Base-by-base conservation (phyloP, 2,797 vertebrate species). In the Ptychadena robeensis region DNA sequence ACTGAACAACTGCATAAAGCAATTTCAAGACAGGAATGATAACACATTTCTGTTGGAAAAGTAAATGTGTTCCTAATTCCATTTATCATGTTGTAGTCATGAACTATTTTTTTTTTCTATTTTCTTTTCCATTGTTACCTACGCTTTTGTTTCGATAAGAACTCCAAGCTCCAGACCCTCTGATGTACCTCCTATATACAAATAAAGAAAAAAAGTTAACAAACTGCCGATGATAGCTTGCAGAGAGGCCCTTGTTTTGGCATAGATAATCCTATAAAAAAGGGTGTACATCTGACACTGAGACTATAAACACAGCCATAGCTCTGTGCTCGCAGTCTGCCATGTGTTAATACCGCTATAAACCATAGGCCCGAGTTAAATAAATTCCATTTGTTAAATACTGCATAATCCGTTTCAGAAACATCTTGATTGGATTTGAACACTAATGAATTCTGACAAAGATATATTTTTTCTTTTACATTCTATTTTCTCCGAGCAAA, bases 361-460 rank as follows among this genome's bases (percentile, higher is more conserved):
- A 80, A 80, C 48, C 59, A 2, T 9, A 63, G 71, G 18, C 31
- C 69, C 28, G 63, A 57, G 61, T 65, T 73, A 37, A 68, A 79
- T 35, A 73, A 66, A 79, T 79, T 79, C 69, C 40, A 30, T 63
- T 66, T 27, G 75, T 28, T 83, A 73, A 66, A 83, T 79, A 76
- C 53, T 73, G 32, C 70, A 67, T 83, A 83, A 79, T 83, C 76
- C 69, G 18, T 35, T 67, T 67, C 82, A 79, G 68, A 61, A 83
- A 83, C 82, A 83, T 83, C 82, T 83, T 83, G 76, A 83, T 79
- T 66, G 48, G 40, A 83, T 83, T 83, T 83, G 72, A 61, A 79
- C 70, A 37, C 28, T 79, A 70, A 73, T 67, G 74, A 79, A 67
- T 83, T 83, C 68, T 83, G 75, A 79, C 75, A 72, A 79, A 69